These are phyloP conservation scores for Parasteatoda tepidariorum DNA, from an alignment of 1,140 invertebrate genomes.

Conservation along the genomic window DNA sequence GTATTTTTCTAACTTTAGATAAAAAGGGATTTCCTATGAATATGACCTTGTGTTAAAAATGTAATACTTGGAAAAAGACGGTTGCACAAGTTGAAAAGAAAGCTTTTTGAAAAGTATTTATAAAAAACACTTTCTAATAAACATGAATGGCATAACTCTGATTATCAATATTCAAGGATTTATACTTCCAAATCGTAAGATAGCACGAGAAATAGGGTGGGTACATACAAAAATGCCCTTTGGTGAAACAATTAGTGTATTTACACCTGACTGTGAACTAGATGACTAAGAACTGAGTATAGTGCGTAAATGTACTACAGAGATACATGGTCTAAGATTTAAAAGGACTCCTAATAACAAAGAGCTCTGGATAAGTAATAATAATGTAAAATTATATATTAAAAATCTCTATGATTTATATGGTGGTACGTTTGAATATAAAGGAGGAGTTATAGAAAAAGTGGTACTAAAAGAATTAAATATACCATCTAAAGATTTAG, in stretches of 20 bases:
- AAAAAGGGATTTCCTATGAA: too few relatives aligned
- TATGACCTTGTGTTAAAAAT: too few relatives aligned
- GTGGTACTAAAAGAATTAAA: neutral
- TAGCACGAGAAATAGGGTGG: neutral
- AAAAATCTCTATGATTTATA: neutral
- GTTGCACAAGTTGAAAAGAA: too few relatives aligned
- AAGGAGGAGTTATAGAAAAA: neutral
- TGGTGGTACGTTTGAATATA: neutral
- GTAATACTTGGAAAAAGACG: too few relatives aligned
- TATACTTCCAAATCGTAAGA: neutral
- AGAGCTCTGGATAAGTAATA: neutral
- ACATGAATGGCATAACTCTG: neutral
- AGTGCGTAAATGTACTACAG: neutral
- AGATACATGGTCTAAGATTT: constrained; percentile 4
- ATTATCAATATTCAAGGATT: neutral
- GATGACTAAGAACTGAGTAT: neutral
- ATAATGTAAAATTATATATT: neutral
- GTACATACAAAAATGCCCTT: neutral
- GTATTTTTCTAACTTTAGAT: too few relatives aligned
- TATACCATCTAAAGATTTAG: neutral
- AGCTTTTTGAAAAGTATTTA: too few relatives aligned
- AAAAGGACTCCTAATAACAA: neutral
- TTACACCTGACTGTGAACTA: neutral
- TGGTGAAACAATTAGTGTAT: neutral
- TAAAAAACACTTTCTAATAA: too few relatives aligned